A percentile compares a stretch with the other conserved stretches of the same genome.
phyloP scores from a whole-genome alignment of 2,113 vertebrate genomes.

The Eudorcas thomsonii region DNA sequence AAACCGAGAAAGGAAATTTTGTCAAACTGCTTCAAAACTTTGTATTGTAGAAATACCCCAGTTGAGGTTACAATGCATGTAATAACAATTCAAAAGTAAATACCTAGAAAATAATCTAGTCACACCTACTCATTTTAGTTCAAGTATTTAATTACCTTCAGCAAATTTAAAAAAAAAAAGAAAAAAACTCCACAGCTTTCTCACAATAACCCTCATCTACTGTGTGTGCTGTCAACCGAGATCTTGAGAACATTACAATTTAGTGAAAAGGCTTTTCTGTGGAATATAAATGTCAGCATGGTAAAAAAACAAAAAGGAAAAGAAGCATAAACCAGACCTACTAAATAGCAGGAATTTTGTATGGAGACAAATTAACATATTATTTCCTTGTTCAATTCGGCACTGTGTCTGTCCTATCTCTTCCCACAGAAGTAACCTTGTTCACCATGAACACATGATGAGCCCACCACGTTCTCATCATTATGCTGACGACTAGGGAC shows the following conservation, averaged over 20 bases:
- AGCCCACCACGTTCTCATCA: background rate
- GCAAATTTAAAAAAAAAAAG: background rate
- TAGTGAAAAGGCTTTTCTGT: background rate
- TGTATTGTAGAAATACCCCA: background rate
- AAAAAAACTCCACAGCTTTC: background rate
- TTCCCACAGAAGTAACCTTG: background rate
- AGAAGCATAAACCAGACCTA: background rate
- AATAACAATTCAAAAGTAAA: constrained; percentile 14
- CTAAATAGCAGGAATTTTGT: background rate
- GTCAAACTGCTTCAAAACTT: background rate
- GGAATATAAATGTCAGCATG: background rate
- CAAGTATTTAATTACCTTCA: background rate
- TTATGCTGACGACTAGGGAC: background rate
- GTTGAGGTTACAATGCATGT: background rate
- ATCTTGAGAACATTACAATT: background rate
- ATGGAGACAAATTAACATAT: background rate
- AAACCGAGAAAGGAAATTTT: constrained; percentile 32
- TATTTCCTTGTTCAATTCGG: background rate
- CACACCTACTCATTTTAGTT: background rate
- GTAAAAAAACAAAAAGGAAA: background rate
- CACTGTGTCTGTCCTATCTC: background rate
- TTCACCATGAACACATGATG: background rate
- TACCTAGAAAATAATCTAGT: background rate
- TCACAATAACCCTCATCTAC: too few species aligned
- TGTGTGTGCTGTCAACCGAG: background rate